Evolutionary conservation across 2,797 vertebrate genomes (phyloP).

Genomic region (Catharus ustulatus): DNA sequence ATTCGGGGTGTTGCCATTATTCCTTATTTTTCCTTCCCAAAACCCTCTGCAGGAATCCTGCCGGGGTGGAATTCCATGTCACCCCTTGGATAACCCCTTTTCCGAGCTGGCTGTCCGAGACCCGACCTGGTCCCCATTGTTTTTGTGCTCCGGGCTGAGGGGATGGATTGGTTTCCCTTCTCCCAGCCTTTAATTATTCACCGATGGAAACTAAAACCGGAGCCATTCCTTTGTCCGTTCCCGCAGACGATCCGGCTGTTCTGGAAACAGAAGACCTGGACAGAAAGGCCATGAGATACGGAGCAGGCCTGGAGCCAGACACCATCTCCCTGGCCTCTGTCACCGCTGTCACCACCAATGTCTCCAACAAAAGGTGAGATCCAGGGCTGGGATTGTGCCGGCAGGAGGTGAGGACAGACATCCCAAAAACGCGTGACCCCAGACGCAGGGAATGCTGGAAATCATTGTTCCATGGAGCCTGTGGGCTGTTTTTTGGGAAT

Average conservation of each 20-base stretch:
- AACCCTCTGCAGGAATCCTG: fast-evolving
- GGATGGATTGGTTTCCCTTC: neutral
- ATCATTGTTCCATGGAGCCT: fast-evolving
- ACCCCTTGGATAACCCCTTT: neutral
- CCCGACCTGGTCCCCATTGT: neutral
- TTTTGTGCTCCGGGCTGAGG: neutral
- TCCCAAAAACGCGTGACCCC: fast-evolving
- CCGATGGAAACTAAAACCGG: neutral
- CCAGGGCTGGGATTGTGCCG: fast-evolving
- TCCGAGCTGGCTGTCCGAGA: neutral
- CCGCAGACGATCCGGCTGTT: conserved; percentile 89
- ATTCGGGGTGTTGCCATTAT: too few relatives aligned
- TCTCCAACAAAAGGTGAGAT: conserved; percentile 93
- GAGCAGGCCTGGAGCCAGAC: conserved; percentile 85
- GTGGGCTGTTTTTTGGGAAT: neutral
- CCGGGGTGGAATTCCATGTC: neutral
- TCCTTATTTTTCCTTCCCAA: neutral
- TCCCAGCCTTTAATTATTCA: neutral
- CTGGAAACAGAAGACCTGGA: conserved; percentile 92
- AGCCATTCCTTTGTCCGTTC: conserved; percentile 1
- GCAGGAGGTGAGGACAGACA: fast-evolving
- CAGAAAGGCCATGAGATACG: conserved; percentile 77
- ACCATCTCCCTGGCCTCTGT: conserved; percentile 92
- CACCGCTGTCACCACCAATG: conserved; percentile 94
- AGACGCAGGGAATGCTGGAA: fast-evolving